Evolutionary conservation across 2,797 vertebrate genomes (phyloP).

Genomic region (Poeciliopsis presidionis): DNA sequence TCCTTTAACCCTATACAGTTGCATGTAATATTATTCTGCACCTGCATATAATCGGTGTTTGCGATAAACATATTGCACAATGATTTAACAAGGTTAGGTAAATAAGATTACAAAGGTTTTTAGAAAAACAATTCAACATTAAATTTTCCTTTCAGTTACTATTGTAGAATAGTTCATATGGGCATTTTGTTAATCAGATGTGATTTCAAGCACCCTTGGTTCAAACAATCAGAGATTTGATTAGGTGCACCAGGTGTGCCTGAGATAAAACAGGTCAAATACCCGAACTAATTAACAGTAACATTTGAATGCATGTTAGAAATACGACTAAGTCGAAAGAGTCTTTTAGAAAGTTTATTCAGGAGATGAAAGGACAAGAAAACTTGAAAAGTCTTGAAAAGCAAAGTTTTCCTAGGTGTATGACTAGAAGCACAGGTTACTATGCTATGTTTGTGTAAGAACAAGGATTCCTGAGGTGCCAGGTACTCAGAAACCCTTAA

Average conservation of each 20-base stretch:
- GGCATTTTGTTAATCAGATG: background rate
- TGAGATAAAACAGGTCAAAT: background rate
- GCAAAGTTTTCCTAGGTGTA: background rate
- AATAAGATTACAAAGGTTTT: background rate
- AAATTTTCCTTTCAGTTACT: background rate
- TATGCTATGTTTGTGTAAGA: background rate
- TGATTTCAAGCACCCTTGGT: background rate
- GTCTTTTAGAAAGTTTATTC: background rate
- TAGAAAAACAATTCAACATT: background rate
- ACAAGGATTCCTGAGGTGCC: background rate
- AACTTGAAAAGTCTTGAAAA: background rate
- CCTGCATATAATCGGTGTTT: background rate
- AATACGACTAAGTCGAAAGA: background rate
- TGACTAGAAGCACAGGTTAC: background rate
- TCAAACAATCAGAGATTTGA: background rate
- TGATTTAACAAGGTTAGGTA: background rate
- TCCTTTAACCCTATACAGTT: slow-evolving; percentile 14
- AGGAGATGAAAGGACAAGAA: background rate
- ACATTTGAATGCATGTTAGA: background rate
- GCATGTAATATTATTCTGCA: slow-evolving; percentile 1
- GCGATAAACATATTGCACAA: background rate
- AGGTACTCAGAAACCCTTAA: background rate
- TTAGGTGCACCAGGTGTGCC: background rate
- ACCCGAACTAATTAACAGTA: background rate
- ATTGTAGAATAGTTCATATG: background rate